These are phyloP conservation scores for Perodicticus potto DNA, from an alignment of 2,797 vertebrate species.

Conservation along the genomic window DNA sequence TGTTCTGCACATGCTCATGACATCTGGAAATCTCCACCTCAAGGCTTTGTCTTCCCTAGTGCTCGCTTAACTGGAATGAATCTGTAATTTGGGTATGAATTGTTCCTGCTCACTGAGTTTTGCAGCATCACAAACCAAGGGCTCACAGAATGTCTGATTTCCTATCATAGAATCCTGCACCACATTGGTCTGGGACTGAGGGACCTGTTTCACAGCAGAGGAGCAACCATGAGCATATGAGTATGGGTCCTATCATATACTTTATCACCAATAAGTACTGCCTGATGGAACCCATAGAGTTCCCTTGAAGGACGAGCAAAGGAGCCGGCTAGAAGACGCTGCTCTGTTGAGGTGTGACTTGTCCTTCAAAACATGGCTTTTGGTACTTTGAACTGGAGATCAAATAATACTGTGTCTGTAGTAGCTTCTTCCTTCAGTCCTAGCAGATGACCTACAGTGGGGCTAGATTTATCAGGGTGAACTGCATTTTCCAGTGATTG, in stretches of 20 bases:
- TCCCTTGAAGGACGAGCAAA: background rate
- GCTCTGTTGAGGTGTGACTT: background rate
- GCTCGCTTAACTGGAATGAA: background rate
- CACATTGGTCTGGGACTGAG: background rate
- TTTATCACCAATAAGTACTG: background rate
- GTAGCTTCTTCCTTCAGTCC: background rate
- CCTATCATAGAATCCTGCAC: background rate
- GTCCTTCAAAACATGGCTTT: background rate
- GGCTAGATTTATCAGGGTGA: background rate
- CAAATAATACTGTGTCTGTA: background rate
- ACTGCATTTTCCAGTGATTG: background rate
- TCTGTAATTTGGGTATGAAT: background rate
- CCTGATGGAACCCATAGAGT: background rate
- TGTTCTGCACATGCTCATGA: background rate
- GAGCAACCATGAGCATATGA: background rate
- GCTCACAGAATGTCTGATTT: background rate
- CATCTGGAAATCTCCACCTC: background rate
- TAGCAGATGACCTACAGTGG: background rate
- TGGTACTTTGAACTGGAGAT: background rate
- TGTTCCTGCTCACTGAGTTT: background rate
- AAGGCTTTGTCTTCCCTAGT: background rate
- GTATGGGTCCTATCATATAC: background rate
- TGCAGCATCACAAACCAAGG: background rate
- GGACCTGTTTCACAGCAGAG: background rate
- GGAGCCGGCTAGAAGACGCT: background rate